Base-by-base conservation (phyloP, 1,140 invertebrate species). In the Zaprionus ornatus region DNA sequence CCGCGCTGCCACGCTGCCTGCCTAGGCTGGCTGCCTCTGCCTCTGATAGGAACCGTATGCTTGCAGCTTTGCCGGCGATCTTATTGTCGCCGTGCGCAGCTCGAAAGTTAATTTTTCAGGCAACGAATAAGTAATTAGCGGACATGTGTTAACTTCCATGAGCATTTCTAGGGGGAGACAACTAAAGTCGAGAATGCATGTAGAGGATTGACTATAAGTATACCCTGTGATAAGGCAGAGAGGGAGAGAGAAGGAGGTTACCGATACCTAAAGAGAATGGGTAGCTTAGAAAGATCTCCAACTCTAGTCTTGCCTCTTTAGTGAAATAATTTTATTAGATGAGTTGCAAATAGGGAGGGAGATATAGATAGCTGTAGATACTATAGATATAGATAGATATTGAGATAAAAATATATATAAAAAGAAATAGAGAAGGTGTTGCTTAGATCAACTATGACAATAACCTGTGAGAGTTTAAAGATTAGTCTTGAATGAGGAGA, bases 111-210 rank as follows among this genome's bases (percentile, higher is more conserved):
- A 91, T 91, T 91, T 91, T 85, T 91, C 81, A 67, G 82, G 81
- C 90, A 91, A 91, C 88, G 88, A 91, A 91, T 85, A 90, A 85
- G 74, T 91, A 91, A 91, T 91, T 91, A 91, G 80, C 88, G 62
- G 56, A 56, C 77, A 77, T 67, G 79, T 91, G 88, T 79, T 91
- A 91, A 91, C 76, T 91, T 88, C 52, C 64, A 74, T 82, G 75
- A 80, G 59, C 75, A 86, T 82, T 91, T 90, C 68, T 70, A 69
- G 69, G 71, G 55, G n/a, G 6, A 59, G 72, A 66, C 67, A 52
- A 70, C 27, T 64, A 42, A 27, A 54, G 7, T 3, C 1, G 1
- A 52, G 12, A 55, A 55, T 29, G 23, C 1, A 3, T 3, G 19
- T 0, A 4, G 7, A 3, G 9, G 1, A 0, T 27, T 21, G 48